A percentile compares a stretch with the other conserved stretches of the same genome.
Conservation (phyloP, 2,797 vertebrate species). For the Petrocephalus sullivani region DNA sequence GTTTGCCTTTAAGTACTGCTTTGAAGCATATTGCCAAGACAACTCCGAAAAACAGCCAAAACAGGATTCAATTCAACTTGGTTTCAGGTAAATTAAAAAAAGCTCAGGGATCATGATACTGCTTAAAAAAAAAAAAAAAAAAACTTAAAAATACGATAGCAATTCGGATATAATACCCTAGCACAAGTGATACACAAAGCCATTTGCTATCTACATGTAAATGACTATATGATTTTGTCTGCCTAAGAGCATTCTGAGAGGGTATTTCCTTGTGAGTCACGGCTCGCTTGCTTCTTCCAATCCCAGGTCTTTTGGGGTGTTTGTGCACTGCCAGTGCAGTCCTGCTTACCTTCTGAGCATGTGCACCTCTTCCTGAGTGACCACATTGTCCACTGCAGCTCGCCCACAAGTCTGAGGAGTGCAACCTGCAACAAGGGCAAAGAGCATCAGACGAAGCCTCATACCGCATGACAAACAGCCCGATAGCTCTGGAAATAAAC, state of each 20-base stretch:
- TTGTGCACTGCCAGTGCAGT: neutral
- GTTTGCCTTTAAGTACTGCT: neutral
- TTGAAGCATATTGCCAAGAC: neutral
- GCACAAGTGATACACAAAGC: neutral
- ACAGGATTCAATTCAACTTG: neutral
- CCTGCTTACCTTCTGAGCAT: slow-evolving; percentile 70
- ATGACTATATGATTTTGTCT: neutral
- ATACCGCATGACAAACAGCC: neutral
- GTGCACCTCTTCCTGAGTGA: slow-evolving; percentile 76
- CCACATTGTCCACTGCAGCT: slow-evolving; percentile 71
- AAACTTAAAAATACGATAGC: neutral
- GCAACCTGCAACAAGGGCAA: slow-evolving; percentile 70
- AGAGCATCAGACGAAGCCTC: neutral
- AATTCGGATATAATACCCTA: neutral
- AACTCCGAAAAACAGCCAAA: neutral
- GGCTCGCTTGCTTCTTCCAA: neutral
- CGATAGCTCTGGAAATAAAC: neutral
- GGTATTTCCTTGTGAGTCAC: neutral
- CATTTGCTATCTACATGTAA: neutral
- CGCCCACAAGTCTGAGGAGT: slow-evolving; percentile 85
- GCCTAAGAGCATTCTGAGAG: neutral
- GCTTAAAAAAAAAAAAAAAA: neutral
- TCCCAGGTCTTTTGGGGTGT: neutral
- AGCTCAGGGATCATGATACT: neutral
- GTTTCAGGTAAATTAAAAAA: neutral